Evolutionary conservation across 2,888 invertebrate species (phyloP), one percentile per base, ranked within the genome.

Genomic region (Agriopis leucophaearia): DNA sequence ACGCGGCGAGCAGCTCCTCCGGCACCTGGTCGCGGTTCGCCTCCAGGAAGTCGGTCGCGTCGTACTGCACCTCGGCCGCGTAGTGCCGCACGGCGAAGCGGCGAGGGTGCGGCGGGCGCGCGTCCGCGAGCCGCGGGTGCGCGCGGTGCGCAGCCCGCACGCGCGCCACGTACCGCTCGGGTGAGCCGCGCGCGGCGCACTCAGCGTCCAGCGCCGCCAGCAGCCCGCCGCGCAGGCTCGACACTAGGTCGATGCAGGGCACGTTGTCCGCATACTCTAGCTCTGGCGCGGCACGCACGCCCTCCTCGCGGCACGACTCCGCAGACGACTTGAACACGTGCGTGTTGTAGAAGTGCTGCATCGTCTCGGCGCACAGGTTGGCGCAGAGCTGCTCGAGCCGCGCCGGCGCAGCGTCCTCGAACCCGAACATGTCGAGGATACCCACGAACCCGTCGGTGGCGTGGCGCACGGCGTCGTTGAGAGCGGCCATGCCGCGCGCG

Each of bases 341-440:
- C 62, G 98, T 99, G 90, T 98, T 99, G 94, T 99, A 99, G 90
- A 98, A 99, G 90, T 99, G 99, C 88, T 99, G 99, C 98, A 99
- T 98, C 42, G 98, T 98, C 94, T 99, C 99, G 0, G 99, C 98
- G 90, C 98, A 98, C 71, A 99, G 94, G 92, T 99, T 99, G 81
- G 98, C 98, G 92, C 99, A 99, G 69, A 99, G 94, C 87, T 99
- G 99, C 88, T 99, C 99, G 78, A 99, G 94, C 76, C 97, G 97
- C 79, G 97, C 97, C 1, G 97, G 97, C 89, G 97, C 97, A 40
- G 97, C 97, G 86, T 98, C 98, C 93, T 99, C 98, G 91, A 99
- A 99, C 7, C 99, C 99, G 91, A 99, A 99, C 98, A 99, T 98
- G 88, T 99, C 99, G 64, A 99, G 94, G 82, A 99, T 98, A 51